Percentiles rank a stretch among this genome's conserved stretches.
Evolutionary conservation across 2,888 invertebrate genomes (phyloP).

Genomic region (Caenorhabditis imperialis): DNA sequence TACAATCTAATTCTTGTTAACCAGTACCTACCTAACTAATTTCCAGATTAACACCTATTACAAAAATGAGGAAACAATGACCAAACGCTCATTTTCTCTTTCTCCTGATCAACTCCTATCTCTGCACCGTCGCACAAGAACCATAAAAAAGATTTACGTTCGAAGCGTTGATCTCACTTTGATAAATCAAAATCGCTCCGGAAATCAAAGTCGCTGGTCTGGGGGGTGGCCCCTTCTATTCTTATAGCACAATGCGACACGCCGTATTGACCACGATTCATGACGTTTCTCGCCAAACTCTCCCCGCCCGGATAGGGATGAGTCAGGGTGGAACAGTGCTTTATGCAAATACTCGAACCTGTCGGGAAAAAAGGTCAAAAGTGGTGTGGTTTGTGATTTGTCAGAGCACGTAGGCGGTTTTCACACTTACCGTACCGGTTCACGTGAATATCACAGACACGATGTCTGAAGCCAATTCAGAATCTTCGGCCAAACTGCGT

Average conservation of each 20-base stretch:
- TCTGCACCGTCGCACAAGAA: slow-evolving; percentile 10
- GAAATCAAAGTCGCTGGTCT: too few relatives aligned
- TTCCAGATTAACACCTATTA: too few relatives aligned
- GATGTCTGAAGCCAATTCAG: too few relatives aligned
- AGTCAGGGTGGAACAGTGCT: slow-evolving; percentile 26
- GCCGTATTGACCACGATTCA: slow-evolving; percentile 37
- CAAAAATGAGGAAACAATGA: slow-evolving; percentile 34
- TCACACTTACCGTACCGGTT: too few relatives aligned
- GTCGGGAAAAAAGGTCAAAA: neutral
- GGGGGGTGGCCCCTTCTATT: slow-evolving; percentile 14
- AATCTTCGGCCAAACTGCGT: slow-evolving; percentile 39
- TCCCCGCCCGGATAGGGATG: slow-evolving; percentile 11
- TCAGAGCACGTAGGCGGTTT: slow-evolving; percentile 1
- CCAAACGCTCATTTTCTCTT: slow-evolving; percentile 4
- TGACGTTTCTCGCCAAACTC: slow-evolving; percentile 17
- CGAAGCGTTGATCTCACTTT: slow-evolving; percentile 41
- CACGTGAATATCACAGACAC: too few relatives aligned
- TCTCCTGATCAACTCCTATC: slow-evolving; percentile 15
- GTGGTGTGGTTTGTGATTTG: slow-evolving; percentile 27
- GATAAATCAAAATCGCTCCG: slow-evolving; percentile 53
- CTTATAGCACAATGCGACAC: slow-evolving; percentile 43
- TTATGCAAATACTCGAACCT: slow-evolving; percentile 33
- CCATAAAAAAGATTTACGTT: slow-evolving; percentile 37
- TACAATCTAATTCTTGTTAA: too few relatives aligned
- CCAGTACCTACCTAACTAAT: too few relatives aligned